Percentiles rank a stretch among this genome's conserved stretches.
These are phyloP conservation scores for Drosophila erecta DNA, from an alignment of 1,140 invertebrate genomes.

Conservation along the genomic window DNA sequence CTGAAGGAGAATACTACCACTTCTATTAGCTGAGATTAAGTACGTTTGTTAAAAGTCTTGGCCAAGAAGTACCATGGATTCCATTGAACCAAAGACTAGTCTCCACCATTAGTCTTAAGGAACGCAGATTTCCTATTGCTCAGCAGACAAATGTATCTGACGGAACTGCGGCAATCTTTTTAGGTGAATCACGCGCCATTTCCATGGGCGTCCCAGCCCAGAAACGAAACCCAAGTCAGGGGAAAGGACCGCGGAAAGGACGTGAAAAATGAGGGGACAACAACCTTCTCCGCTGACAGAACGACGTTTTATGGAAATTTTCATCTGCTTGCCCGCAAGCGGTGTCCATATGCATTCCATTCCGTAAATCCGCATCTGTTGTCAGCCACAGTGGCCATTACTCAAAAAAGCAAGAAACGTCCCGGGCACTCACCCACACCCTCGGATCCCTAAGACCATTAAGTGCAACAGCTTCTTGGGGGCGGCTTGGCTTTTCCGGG, in stretches of 20 bases:
- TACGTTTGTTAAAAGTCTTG: background rate
- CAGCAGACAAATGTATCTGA: background rate
- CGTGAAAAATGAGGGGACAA: slow-evolving; percentile 53
- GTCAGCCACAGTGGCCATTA: slow-evolving; percentile 74
- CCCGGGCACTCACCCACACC: slow-evolving; percentile 25
- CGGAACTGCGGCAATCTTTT: background rate
- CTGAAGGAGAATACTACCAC: background rate
- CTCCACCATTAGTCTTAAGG: background rate
- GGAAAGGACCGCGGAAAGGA: slow-evolving; percentile 22
- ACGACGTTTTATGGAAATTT: slow-evolving; percentile 77
- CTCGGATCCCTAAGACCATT: slow-evolving; percentile 53
- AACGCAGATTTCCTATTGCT: background rate
- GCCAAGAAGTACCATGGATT: too few relatives aligned
- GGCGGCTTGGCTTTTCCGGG: slow-evolving; percentile 41
- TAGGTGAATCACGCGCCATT: slow-evolving; percentile 12
- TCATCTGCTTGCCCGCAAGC: slow-evolving; percentile 16
- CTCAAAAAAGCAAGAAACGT: slow-evolving; percentile 65
- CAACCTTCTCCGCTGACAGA: slow-evolving; percentile 57
- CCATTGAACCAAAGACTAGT: background rate
- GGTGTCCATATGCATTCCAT: slow-evolving; percentile 72
- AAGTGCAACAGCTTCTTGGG: slow-evolving; percentile 74
- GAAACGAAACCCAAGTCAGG: slow-evolving; percentile 1
- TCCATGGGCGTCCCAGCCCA: slow-evolving; percentile 2
- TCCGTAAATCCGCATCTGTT: slow-evolving; percentile 76
- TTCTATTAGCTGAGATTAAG: background rate